Evolutionary conservation across 1,140 invertebrate genomes (phyloP), one percentile per base, ranked within the genome.

Genomic region (Sinella curviseta): DNA sequence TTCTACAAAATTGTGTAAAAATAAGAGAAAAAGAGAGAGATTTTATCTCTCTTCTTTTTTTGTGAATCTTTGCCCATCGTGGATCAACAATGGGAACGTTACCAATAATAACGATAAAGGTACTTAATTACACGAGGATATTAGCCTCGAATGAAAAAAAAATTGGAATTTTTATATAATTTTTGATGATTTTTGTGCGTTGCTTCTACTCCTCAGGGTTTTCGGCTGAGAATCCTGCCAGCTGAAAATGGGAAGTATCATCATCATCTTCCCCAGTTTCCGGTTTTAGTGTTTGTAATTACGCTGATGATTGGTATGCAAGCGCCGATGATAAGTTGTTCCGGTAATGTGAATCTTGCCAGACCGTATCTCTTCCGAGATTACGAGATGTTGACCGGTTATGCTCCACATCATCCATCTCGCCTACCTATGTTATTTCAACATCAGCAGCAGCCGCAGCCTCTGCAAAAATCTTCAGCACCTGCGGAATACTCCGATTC

Each of bases 341-440:
- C 65, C 65, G 65, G 26, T 70, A n/a, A 33, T 14, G 28, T 70
- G 65, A 70, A n/a, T 33, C 28, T 33, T 33, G 31, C 31, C 31
- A 30, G 65, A 70, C 65, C 65, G 65, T 70, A 70, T 70, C 65
- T 70, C 65, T 70, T 70, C 65, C 65, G 65, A 70, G 65, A 70
- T 70, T 31, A 17, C 31, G 28, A 24, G 31, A 70, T 70, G 65
- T 30, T 24, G 26, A 30, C 65, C 30, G 31, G 65, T 4, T 70
- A 31, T 33, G 65, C 28, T 70, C 65, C 8, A 33, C 3, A 17
- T 31, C 8, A 4, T 70, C 26, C 14, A 20, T 48, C 39, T 12
- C 8, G 8, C 39, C 39, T 8, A 31, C 65, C 39, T 48, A 48
- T 48, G 39, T 48, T 48, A 20, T 48, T 70, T 33, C 14, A 30